phyloP scores from a whole-genome alignment of 2,797 vertebrate genomes.

The Anguilla megastoma region DNA sequence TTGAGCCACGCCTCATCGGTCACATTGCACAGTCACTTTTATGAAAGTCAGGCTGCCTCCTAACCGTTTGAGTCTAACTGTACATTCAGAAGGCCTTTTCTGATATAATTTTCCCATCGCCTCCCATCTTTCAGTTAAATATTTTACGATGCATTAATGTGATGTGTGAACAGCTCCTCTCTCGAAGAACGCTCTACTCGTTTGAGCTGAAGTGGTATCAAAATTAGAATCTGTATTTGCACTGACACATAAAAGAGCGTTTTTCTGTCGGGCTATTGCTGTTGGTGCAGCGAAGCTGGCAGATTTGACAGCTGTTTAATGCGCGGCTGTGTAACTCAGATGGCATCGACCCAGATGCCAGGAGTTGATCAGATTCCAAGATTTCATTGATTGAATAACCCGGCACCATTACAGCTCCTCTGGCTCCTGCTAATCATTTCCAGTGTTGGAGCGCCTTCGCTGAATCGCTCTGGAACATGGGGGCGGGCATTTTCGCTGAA shows the following conservation, averaged over 20 bases:
- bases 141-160: conserved; percentile 5
- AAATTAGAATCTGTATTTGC: not conserved
- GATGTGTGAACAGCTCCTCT: conserved; percentile 2
- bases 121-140: not conserved
- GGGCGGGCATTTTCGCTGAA: not conserved
- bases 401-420: not conserved
- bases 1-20: not conserved
- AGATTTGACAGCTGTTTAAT: not conserved
- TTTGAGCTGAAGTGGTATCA: conserved; percentile 16
- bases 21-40: not conserved
- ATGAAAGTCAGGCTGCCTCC: conserved; percentile 5
- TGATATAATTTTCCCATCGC: not conserved
- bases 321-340: not conserved
- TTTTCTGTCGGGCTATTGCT: not conserved
- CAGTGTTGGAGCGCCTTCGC: not conserved
- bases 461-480: not conserved
- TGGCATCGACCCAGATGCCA: not conserved
- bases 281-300: not conserved
- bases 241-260: conserved; percentile 12
- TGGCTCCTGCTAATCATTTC: not conserved
- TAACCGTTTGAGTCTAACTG: not conserved
- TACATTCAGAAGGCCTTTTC: not conserved
- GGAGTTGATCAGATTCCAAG: not conserved
- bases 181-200: not conserved
- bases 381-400: not conserved